Evolutionary conservation across 2,888 invertebrate species (phyloP).

Genomic region (Nymphalis urticae): DNA sequence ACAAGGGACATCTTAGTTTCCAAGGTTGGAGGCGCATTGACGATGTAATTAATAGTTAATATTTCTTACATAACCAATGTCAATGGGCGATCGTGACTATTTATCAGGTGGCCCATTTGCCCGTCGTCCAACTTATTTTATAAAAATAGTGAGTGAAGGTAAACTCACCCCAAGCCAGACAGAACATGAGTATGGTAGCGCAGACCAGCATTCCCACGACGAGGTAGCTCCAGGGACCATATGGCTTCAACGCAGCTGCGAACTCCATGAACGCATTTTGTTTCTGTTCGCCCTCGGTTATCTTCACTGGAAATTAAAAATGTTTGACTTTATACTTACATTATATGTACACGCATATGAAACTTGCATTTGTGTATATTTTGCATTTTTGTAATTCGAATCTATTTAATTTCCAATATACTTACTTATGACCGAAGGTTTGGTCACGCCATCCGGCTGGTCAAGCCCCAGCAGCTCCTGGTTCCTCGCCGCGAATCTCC

Average conservation of each 20-base stretch:
- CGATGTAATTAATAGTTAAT: too few relatives aligned
- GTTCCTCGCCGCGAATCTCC: conserved; percentile 70
- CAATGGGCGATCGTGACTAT: too few relatives aligned
- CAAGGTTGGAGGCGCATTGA: too few relatives aligned
- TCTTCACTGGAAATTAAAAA: conserved; percentile 67
- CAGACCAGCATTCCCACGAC: conserved; percentile 87
- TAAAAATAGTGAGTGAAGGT: neutral
- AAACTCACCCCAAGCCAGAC: conserved; percentile 84
- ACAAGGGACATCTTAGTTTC: too few relatives aligned
- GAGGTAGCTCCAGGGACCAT: conserved; percentile 88
- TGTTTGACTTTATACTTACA: neutral
- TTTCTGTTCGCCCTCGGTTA: conserved; percentile 69
- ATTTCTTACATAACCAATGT: too few relatives aligned
- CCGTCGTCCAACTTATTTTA: too few relatives aligned
- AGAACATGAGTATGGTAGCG: conserved; percentile 86
- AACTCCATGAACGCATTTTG: conserved; percentile 75
- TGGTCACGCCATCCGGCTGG: conserved; percentile 67
- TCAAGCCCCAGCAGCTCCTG: conserved; percentile 71
- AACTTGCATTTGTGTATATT: too few relatives aligned
- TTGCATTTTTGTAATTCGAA: too few relatives aligned
- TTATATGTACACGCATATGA: too few relatives aligned
- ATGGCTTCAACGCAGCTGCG: conserved; percentile 84
- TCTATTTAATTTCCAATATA: too few relatives aligned
- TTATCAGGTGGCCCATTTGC: too few relatives aligned
- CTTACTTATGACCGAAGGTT: conserved; percentile 76